These are phyloP conservation scores for Anthoptus insignis DNA, from an alignment of 2,888 invertebrate species.

Conservation along the genomic window DNA sequence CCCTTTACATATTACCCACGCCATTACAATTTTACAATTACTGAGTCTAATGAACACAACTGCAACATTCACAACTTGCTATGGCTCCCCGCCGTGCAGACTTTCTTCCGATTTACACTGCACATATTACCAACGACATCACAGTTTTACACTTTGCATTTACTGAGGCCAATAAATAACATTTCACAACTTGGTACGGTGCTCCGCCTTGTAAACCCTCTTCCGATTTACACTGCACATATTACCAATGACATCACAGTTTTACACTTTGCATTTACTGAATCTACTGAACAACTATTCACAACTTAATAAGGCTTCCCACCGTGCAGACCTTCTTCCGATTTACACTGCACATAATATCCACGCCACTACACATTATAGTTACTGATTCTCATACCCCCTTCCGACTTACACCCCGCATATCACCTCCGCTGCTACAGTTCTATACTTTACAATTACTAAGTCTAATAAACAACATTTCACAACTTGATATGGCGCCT, in stretches of 20 bases:
- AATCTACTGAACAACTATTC: constrained; percentile 41
- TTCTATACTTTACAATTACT: neutral
- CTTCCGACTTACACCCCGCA: constrained; percentile 47
- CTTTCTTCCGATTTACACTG: constrained; percentile 40
- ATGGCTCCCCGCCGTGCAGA: constrained; percentile 74
- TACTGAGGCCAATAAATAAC: constrained; percentile 39
- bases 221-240: constrained; percentile 45
- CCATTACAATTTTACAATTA: neutral
- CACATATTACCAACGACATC: constrained; percentile 38
- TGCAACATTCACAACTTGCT: too few species aligned
- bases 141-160: constrained; percentile 3
- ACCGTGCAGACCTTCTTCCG: constrained; percentile 50
- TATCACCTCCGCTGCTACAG: neutral
- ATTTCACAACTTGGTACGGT: constrained; percentile 68
- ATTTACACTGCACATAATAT: constrained; percentile 37
- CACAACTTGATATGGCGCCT: constrained; percentile 89
- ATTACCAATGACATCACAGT: neutral
- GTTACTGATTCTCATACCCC: constrained; percentile 28
- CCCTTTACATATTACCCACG: constrained; percentile 41
- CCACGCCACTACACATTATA: neutral
- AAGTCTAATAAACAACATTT: too few species aligned
- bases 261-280: neutral
- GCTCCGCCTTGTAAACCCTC: constrained; percentile 56
- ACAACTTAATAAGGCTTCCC: constrained; percentile 74
- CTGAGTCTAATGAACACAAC: too few species aligned